Percentiles rank a stretch among this genome's conserved stretches.
These are phyloP conservation scores for Cordilura impudica DNA, from an alignment of 2,888 invertebrate genomes.

Conservation along the genomic window DNA sequence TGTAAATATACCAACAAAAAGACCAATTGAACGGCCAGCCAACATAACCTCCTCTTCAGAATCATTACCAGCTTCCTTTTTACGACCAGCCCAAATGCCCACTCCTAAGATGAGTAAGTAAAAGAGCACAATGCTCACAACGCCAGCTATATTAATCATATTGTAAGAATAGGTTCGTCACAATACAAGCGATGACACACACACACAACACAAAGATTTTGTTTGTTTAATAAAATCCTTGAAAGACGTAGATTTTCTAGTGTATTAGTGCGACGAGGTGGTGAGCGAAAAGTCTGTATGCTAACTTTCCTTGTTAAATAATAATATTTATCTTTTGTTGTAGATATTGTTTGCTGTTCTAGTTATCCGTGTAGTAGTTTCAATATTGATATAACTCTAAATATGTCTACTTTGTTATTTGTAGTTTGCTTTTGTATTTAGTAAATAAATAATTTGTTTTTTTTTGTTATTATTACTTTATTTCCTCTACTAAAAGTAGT, in stretches of 20 bases:
- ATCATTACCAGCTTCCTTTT: slow-evolving; percentile 92
- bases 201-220: slow-evolving; percentile 1
- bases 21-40: slow-evolving; percentile 97
- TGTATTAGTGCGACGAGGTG: background rate
- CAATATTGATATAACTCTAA: background rate
- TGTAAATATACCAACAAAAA: slow-evolving; percentile 98
- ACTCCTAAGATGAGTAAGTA: slow-evolving; percentile 96
- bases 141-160: slow-evolving; percentile 94
- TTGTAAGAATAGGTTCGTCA: slow-evolving; percentile 35
- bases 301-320: slow-evolving; percentile 11
- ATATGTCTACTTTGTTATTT: slow-evolving; percentile 20
- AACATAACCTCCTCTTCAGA: slow-evolving; percentile 99
- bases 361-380: background rate
- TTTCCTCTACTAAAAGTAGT: background rate
- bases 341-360: background rate
- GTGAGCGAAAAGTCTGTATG: background rate
- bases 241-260: slow-evolving; percentile 7
- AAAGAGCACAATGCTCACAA: slow-evolving; percentile 96
- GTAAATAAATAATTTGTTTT: slow-evolving; percentile 41
- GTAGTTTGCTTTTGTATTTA: slow-evolving; percentile 17
- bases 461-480: background rate
- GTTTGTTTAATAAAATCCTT: slow-evolving; percentile 19
- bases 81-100: slow-evolving; percentile 98
- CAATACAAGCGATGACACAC: background rate
- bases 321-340: slow-evolving; percentile 9